Base-by-base conservation (phyloP, 2,113 vertebrate species). In the Plectropomus leopardus region DNA sequence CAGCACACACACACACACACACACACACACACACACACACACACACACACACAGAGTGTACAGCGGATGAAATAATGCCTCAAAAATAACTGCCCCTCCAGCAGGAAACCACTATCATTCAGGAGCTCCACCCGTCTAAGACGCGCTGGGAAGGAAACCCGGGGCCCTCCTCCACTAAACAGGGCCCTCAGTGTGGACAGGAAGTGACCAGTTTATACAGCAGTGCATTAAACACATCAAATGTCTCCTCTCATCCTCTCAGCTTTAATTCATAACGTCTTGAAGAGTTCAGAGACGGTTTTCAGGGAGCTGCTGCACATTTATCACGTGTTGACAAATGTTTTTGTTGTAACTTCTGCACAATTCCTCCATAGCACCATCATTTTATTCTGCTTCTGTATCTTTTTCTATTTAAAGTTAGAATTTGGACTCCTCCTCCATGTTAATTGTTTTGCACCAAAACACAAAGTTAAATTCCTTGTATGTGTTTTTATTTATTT, bases 41-140 rank as follows among this genome's bases (percentile, higher is more conserved):
- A 17, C 42, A 44, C 44, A 45, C 44, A 15, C 40, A 26, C 23
- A 50, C 9, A 14, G n/a, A n/a, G n/a, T n/a, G n/a, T n/a, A n/a
- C n/a, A n/a, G n/a, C n/a, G 66, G 50, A 68, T 78, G 63, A 84
- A 76, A 71, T 65, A 50, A 23, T 21, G 36, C 13, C 13, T 73
- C 40, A 68, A 59, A 86, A 91, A 87, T 78, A 85, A 76, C 36
- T 40, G 8, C 8, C 36, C 16, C 28, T 71, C 63, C 48, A n/a
- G 68, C 88, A 88, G 88, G 89, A 91, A 92, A 87, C 84, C 86
- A 81, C 75, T 47, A 60, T 68, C 71, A 30, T 83, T 68, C 57
- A 71, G 53, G 42, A 72, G 84, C 83, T 81, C 85, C 86, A 88
- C 89, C 85, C 84, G 36, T 58, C 42, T 61, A 21, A 67, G 81